Evolutionary conservation across 2,888 invertebrate genomes (phyloP), one percentile per base, ranked within the genome.

Genomic region (Agrenia bidenticulata): DNA sequence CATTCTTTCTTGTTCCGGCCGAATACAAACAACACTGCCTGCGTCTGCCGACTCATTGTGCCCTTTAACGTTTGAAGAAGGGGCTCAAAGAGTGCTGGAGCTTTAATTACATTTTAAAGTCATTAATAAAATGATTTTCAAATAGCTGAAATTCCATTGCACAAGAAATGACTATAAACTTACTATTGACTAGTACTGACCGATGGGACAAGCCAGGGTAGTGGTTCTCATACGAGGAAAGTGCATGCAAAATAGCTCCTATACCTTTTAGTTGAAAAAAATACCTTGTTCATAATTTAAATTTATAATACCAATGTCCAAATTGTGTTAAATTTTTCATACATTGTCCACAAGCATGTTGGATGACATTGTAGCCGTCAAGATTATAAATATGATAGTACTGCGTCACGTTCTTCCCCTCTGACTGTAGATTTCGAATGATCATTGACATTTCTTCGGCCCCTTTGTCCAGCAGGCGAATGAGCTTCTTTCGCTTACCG

Each of bases 361-460:
- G 51, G 5, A 23, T 7, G 4, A 51, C 13, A 19, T 51, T 51
- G 51, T 23, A 51, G 21, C 24, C 51, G 9, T 21, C 24, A 7
- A 51, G 24, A 15, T 51, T 24, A 24, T 51, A 51, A 51, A 51
- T 51, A 23, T 51, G 51, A 19, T 51, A 51, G 23, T 51, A 51
- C 24, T 51, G 51, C 7, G 51, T 55, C 2, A 55, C 55, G 17
- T 26, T 26, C 27, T 55, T 24, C 17, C 55, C 55, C 17, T 55
- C 32, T 7, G 26, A 19, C 17, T 32, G 27, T 15, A 55, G 4
- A 13, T 55, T 9, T 32, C 37, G 17, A 7, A 55, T 15, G 11
- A 27, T 55, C 15, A 7, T 32, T 17, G 37, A 5, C 11, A 37
- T 19, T 19, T 26, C 5, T 19, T 55, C 55, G 5, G 9, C 5